phyloP scores from a whole-genome alignment of 2,888 invertebrate species.

The Rhodophaea formosa region DNA sequence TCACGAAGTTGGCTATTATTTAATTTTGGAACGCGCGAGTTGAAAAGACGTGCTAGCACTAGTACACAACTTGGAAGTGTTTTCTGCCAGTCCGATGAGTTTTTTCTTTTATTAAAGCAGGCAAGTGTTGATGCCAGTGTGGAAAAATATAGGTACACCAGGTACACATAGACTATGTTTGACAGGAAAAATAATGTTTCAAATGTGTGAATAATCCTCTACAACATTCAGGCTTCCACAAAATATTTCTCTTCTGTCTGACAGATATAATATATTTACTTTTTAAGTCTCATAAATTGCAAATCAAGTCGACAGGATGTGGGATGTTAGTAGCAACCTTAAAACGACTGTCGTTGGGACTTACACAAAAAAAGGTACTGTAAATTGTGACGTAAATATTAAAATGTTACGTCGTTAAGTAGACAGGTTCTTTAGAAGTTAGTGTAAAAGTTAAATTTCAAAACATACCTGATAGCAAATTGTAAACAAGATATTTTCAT shows the following conservation, averaged over 20 bases:
- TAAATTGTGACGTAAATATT: background rate
- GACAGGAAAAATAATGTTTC: too few relatives aligned
- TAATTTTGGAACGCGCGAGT: constrained; percentile 25
- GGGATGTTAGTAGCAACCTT: background rate
- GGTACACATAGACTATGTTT: too few relatives aligned
- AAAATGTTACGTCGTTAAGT: background rate
- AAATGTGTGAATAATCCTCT: too few relatives aligned
- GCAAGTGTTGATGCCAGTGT: too few relatives aligned
- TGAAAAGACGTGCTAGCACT: background rate
- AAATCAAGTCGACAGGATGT: background rate
- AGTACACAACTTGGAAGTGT: too few relatives aligned
- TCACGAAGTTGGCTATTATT: constrained; percentile 39
- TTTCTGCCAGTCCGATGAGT: too few relatives aligned
- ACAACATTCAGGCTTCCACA: too few relatives aligned
- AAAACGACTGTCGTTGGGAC: background rate
- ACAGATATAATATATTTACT: too few relatives aligned
- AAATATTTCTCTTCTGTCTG: too few relatives aligned
- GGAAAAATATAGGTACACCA: too few relatives aligned
- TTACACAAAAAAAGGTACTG: background rate
- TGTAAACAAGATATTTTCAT: background rate
- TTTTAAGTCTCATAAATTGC: too few relatives aligned
- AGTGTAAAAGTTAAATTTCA: background rate
- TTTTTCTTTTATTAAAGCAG: too few relatives aligned
- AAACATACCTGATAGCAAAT: background rate
- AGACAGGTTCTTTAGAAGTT: background rate